phyloP scores from a whole-genome alignment of 2,797 vertebrate species.

The Cryptoprocta ferox region DNA sequence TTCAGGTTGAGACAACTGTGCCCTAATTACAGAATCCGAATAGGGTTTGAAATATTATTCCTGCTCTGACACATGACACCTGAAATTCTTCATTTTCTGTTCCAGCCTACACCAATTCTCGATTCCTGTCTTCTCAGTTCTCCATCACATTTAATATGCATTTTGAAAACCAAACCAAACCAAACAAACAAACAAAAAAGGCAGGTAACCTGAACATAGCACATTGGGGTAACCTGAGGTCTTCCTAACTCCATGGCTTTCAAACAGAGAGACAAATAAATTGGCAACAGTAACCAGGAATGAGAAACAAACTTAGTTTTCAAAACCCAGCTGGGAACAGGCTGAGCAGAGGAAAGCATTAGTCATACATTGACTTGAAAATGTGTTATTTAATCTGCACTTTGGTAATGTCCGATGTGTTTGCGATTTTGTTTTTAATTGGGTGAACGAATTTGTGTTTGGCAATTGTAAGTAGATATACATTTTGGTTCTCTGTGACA shows the following conservation, averaged over 20 bases:
- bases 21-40: conserved; percentile 63
- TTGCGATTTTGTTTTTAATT: neutral
- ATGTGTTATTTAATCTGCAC: neutral
- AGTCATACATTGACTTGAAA: neutral
- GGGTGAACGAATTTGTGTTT: neutral
- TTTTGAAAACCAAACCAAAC: conserved; percentile 43
- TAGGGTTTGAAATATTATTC: conserved; percentile 50
- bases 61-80: conserved; percentile 35
- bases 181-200: neutral
- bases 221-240: neutral
- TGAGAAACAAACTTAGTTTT: neutral
- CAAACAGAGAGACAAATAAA: neutral
- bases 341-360: neutral
- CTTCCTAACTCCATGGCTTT: neutral
- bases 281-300: neutral
- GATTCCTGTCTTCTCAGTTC: neutral
- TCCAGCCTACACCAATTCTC: neutral
- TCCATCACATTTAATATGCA: neutral
- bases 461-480: neutral
- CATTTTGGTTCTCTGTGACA: neutral
- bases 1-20: conserved; percentile 38
- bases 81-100: conserved; percentile 41
- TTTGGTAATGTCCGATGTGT: neutral
- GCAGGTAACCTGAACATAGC: neutral
- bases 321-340: neutral